Evolutionary conservation across 1,140 invertebrate genomes (phyloP).

Genomic region (Laodelphax striatellus): DNA sequence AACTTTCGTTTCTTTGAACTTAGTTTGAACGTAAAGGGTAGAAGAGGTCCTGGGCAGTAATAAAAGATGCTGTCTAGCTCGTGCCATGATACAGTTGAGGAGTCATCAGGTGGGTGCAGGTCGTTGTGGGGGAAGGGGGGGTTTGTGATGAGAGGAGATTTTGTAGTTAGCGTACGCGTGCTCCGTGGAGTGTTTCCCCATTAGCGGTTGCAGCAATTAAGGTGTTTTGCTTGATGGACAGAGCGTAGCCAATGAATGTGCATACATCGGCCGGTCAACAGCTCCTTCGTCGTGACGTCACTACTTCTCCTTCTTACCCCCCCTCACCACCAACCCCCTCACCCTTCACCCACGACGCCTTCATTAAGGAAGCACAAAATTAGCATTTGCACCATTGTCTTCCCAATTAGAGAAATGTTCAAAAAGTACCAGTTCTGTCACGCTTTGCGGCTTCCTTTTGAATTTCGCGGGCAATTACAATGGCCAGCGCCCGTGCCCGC

Average conservation of each 20-base stretch:
- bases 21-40: too few relatives aligned
- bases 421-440: background rate
- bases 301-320: background rate
- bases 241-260: conserved; percentile 1
- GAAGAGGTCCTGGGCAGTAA: too few relatives aligned
- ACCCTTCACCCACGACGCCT: background rate
- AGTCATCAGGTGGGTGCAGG: too few relatives aligned
- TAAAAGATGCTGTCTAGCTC: too few relatives aligned
- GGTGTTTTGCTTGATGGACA: conserved; percentile 1
- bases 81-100: too few relatives aligned
- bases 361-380: background rate
- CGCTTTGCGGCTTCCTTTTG: background rate
- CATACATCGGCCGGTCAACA: background rate
- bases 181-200: background rate
- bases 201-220: background rate
- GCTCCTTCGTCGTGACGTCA: background rate
- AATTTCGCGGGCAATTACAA: background rate
- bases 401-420: conserved; percentile 1
- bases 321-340: too few relatives aligned
- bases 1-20: too few relatives aligned
- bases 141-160: too few relatives aligned
- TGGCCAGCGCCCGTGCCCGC: too few relatives aligned
- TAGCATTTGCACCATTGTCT: background rate
- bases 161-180: too few relatives aligned
- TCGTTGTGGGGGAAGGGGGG: too few relatives aligned